Conservation (phyloP, 2,888 invertebrate genomes). For the Lydus trimaculatus region DNA sequence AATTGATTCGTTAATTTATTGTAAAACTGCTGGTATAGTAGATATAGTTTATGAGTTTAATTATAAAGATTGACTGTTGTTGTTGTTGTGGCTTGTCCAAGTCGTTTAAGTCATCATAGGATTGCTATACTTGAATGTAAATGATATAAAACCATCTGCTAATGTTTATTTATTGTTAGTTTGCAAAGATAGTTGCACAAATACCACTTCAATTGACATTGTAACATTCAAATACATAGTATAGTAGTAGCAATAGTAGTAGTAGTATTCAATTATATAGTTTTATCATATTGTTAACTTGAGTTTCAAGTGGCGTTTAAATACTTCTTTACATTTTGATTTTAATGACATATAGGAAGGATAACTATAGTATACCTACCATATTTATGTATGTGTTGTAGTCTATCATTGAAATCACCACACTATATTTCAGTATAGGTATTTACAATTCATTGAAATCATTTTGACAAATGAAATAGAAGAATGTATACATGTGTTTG, state of each 20-base stretch:
- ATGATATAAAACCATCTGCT: not conserved
- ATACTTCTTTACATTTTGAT: not conserved
- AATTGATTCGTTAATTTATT: not conserved
- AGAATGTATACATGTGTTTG: not conserved
- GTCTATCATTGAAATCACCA: not conserved
- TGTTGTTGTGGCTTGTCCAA: not conserved
- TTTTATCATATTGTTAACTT: not conserved
- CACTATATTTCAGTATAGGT: not conserved
- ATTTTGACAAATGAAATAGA: not conserved
- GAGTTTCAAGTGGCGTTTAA: constrained; percentile 5
- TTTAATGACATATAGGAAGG: not conserved
- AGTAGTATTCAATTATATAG: not conserved
- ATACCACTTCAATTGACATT: constrained; percentile 5
- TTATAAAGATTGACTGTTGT: too few species aligned
- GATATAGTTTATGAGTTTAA: too few species aligned
- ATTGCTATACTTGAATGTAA: not conserved
- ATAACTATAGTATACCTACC: too few species aligned
- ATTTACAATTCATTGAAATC: not conserved
- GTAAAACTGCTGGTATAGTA: too few species aligned
- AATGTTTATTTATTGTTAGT: not conserved
- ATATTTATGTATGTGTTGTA: not conserved
- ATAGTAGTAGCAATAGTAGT: not conserved
- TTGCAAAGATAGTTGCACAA: constrained; percentile 5
- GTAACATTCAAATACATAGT: not conserved
- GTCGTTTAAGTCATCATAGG: not conserved